Evolutionary conservation across 1,140 invertebrate genomes (phyloP).

Genomic region (Coelopa frigida): DNA sequence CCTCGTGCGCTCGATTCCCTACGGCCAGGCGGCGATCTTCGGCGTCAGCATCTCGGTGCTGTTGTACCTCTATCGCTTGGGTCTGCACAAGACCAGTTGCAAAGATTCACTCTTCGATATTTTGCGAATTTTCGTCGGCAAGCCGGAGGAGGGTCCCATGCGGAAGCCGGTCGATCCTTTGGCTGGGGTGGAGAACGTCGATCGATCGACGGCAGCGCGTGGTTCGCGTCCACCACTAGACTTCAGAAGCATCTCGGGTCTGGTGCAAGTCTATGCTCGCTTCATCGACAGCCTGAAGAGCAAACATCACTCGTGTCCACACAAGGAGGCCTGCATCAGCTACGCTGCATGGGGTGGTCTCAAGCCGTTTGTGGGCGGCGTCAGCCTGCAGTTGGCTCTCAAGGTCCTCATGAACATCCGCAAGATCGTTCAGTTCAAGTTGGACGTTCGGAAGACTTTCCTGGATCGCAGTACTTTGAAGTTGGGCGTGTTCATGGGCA

Average conservation of each 20-base stretch:
- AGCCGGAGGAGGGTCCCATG: slow-evolving; percentile 51
- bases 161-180: background rate
- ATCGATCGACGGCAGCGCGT: slow-evolving; percentile 7
- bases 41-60: slow-evolving; percentile 52
- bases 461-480: slow-evolving; percentile 53
- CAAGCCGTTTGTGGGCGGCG: slow-evolving; percentile 54
- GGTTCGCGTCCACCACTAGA: slow-evolving; percentile 23
- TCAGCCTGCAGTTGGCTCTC: slow-evolving; percentile 53
- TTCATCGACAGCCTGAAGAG: slow-evolving; percentile 22
- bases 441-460: slow-evolving; percentile 47
- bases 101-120: slow-evolving; percentile 59
- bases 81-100: slow-evolving; percentile 30
- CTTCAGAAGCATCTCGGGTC: slow-evolving; percentile 23
- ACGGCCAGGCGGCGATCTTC: slow-evolving; percentile 63
- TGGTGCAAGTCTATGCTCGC: slow-evolving; percentile 29
- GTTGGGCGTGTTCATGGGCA: slow-evolving; percentile 56
- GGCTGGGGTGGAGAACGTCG: background rate
- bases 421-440: slow-evolving; percentile 47
- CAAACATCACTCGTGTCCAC: slow-evolving; percentile 53
- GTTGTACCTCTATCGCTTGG: slow-evolving; percentile 53
- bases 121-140: slow-evolving; percentile 57
- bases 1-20: slow-evolving; percentile 52
- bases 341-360: slow-evolving; percentile 51
- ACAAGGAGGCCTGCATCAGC: slow-evolving; percentile 53
- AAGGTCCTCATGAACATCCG: slow-evolving; percentile 46